Conservation (phyloP, 1,140 invertebrate species). For the Zeugodacus cucurbitae region DNA sequence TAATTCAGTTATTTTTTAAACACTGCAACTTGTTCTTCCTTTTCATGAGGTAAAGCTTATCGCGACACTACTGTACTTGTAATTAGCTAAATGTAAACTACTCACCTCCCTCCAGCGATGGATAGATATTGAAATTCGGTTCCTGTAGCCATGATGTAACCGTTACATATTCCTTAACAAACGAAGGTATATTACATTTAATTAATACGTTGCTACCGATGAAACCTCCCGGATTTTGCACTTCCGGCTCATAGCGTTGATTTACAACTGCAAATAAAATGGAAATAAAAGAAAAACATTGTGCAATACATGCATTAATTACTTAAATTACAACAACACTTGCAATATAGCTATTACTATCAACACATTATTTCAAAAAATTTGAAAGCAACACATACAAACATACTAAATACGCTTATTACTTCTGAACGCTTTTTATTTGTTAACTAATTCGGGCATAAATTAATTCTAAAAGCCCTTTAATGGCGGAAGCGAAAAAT, state of each 20-base stretch:
- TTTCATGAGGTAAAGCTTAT: no score
- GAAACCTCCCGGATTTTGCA: slow-evolving; percentile 76
- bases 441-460: background rate
- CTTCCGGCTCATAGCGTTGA: slow-evolving; percentile 80
- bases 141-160: slow-evolving; percentile 86
- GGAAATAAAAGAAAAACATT: slow-evolving; percentile 2
- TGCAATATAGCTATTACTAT: background rate
- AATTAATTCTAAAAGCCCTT: background rate
- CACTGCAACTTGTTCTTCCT: no score
- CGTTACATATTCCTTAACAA: slow-evolving; percentile 82
- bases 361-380: no score
- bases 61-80: no score
- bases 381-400: no score
- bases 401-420: background rate
- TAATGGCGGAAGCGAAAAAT: background rate
- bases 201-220: slow-evolving; percentile 84
- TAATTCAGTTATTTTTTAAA: no score
- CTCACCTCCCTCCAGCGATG: slow-evolving; percentile 57
- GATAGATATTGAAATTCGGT: slow-evolving; percentile 69
- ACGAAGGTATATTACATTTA: slow-evolving; percentile 81
- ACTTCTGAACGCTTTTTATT: background rate
- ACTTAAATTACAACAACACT: background rate
- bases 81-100: no score
- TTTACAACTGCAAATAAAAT: slow-evolving; percentile 75
- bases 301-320: background rate